Evolutionary conservation across 2,888 invertebrate genomes (phyloP).

Genomic region (Bombyx huttoni): DNA sequence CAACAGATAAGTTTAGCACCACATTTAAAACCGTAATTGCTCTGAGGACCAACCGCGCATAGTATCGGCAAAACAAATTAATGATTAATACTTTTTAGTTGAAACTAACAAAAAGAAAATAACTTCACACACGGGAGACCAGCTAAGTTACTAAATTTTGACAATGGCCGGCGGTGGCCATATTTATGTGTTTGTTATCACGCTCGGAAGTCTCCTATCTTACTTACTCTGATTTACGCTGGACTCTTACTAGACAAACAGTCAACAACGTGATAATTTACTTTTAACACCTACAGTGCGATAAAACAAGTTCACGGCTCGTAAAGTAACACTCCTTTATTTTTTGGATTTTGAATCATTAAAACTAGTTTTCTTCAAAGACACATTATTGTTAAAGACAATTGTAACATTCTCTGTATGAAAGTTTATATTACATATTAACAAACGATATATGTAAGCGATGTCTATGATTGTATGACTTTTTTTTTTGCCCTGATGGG

Average conservation of each 20-base stretch:
- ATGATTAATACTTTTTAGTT: neutral
- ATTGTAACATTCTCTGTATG: too few relatives aligned
- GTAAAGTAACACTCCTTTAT: constrained; percentile 12
- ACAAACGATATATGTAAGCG: too few relatives aligned
- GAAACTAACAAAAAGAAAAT: too few relatives aligned
- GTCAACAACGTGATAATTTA: constrained; percentile 41
- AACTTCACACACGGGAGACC: too few relatives aligned
- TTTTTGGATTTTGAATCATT: neutral
- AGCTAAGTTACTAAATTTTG: constrained; percentile 36
- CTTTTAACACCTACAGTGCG: constrained; percentile 36
- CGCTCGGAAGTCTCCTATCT: constrained; percentile 48
- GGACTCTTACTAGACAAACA: constrained; percentile 42
- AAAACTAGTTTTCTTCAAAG: neutral
- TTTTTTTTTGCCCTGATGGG: too few relatives aligned
- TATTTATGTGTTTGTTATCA: constrained; percentile 66
- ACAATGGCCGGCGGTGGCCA: constrained; percentile 47
- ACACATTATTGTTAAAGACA: neutral
- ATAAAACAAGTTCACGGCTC: constrained; percentile 28
- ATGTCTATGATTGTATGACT: too few relatives aligned
- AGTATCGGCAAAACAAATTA: neutral
- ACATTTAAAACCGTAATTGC: neutral
- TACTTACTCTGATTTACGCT: constrained; percentile 50
- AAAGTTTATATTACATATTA: too few relatives aligned
- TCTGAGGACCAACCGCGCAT: neutral
- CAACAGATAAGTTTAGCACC: neutral